phyloP scores from a whole-genome alignment of 2,797 vertebrate genomes.

The Vireo griseus region DNA sequence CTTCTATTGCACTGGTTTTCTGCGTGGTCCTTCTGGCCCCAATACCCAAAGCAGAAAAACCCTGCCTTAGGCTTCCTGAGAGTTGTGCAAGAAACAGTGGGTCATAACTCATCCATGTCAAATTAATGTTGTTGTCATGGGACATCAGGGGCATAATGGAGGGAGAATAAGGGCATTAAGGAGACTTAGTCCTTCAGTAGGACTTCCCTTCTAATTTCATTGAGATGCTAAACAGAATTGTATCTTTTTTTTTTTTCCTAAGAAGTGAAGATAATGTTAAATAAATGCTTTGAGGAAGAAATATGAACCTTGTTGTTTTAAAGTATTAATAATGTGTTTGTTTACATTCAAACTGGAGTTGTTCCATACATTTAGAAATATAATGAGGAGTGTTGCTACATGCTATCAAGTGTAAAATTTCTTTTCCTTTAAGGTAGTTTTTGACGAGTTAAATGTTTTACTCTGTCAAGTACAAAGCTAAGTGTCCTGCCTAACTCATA shows the following conservation, averaged over 20 bases:
- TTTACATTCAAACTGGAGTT: neutral
- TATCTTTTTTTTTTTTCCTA: neutral
- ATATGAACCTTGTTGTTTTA: neutral
- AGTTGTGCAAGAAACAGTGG: slow-evolving; percentile 71
- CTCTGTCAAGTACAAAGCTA: neutral
- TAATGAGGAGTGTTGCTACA: neutral
- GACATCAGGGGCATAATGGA: slow-evolving; percentile 74
- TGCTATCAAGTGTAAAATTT: neutral
- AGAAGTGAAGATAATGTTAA: neutral
- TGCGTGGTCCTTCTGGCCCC: slow-evolving; percentile 59
- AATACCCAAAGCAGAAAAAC: slow-evolving; percentile 67
- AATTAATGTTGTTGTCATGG: slow-evolving; percentile 88
- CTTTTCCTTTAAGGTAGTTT: neutral
- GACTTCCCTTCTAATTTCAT: slow-evolving; percentile 44
- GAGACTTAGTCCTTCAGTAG: slow-evolving; percentile 76
- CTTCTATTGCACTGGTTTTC: slow-evolving; percentile 61
- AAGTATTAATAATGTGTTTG: neutral
- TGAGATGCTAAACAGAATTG: neutral
- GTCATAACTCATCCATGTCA: slow-evolving; percentile 85
- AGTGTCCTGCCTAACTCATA: neutral
- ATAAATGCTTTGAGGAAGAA: neutral
- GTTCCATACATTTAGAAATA: neutral
- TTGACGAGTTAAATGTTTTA: neutral
- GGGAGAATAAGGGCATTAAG: slow-evolving; percentile 74
- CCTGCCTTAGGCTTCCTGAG: slow-evolving; percentile 69